A percentile compares a stretch with the other conserved stretches of the same genome.
These are phyloP conservation scores for Isichthys henryi DNA, from an alignment of 2,113 vertebrate genomes.

Conservation along the genomic window DNA sequence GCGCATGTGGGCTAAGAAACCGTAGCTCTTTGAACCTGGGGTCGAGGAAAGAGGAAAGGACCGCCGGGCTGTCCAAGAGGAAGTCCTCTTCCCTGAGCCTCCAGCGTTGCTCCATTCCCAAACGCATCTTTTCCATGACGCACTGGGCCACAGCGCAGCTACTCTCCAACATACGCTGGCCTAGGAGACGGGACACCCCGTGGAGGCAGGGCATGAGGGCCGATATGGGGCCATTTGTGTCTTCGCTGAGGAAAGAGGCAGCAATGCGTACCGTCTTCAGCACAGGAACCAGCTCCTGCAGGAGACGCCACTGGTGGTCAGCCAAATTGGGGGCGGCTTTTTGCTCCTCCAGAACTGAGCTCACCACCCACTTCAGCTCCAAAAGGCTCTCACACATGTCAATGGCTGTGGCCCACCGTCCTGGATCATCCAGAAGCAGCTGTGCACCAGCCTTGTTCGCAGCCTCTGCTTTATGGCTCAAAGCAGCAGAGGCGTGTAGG, in stretches of 20 bases:
- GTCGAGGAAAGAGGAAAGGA: conserved; percentile 55
- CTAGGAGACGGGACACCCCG: conserved; percentile 40
- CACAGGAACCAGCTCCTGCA: conserved; percentile 53
- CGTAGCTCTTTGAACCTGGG: conserved; percentile 59
- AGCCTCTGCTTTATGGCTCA: conserved; percentile 45
- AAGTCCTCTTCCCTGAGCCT: conserved; percentile 41
- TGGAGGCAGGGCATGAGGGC: conserved; percentile 56
- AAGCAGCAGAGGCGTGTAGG: conserved; percentile 32
- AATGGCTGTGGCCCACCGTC: conserved; percentile 47
- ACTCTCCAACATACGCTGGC: conserved; percentile 40
- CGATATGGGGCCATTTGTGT: conserved; percentile 49
- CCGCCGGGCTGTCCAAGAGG: conserved; percentile 37
- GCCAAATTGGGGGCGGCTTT: conserved; percentile 42
- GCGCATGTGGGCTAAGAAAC: conserved; percentile 47
- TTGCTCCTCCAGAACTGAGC: conserved; percentile 52
- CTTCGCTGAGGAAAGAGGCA: conserved; percentile 46
- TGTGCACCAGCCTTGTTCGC: conserved; percentile 40
- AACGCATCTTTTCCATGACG: conserved; percentile 37
- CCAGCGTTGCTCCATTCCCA: conserved; percentile 47
- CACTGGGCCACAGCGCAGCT: conserved; percentile 34
- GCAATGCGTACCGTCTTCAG: conserved; percentile 50
- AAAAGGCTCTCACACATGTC: conserved; percentile 58
- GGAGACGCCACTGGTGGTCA: conserved; percentile 57
- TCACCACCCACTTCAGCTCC: conserved; percentile 56
- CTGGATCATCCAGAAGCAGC: conserved; percentile 38